These are phyloP conservation scores for Pelvicachromis taeniatus DNA, from an alignment of 2,113 vertebrate genomes.

Conservation along the genomic window DNA sequence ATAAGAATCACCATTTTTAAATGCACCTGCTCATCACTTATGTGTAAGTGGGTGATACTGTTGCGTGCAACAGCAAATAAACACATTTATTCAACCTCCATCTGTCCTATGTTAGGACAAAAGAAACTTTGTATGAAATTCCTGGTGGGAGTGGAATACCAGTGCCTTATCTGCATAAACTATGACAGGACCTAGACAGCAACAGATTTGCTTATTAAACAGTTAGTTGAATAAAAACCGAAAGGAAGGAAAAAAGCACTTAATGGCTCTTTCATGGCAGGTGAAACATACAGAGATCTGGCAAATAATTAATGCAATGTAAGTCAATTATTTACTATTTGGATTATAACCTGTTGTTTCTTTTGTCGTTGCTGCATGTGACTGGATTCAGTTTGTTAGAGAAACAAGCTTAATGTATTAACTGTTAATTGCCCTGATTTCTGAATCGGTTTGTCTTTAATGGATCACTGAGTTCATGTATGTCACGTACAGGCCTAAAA, in stretches of 20 bases:
- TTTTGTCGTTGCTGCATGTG: background rate
- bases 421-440: background rate
- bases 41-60: background rate
- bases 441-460: background rate
- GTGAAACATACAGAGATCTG: background rate
- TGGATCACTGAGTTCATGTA: background rate
- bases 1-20: background rate
- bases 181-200: background rate
- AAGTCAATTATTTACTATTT: background rate
- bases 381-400: background rate
- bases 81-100: background rate
- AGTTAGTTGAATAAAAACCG: background rate
- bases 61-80: background rate
- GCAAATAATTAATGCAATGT: background rate
- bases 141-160: background rate
- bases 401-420: background rate
- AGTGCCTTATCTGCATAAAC: background rate
- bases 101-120: background rate
- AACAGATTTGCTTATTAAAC: background rate
- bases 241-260: too few species aligned
- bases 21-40: conserved; percentile 7
- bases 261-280: background rate
- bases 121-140: background rate
- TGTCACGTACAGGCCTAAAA: background rate
- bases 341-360: background rate